Base-by-base conservation (phyloP, 2,113 vertebrate species). In the Paedocypris sp. region DNA sequence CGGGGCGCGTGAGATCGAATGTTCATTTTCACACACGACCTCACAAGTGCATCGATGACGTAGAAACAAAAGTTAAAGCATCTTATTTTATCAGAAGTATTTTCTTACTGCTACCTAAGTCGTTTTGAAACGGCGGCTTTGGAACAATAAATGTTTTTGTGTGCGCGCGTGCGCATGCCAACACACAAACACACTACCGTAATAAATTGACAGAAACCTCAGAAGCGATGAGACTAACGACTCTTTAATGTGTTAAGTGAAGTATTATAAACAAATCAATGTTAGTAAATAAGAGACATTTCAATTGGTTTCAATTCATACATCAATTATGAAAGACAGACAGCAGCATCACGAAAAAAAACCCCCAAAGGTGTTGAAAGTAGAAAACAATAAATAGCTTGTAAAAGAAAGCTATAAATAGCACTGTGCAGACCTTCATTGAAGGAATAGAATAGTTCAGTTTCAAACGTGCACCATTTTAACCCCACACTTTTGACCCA, bases 381-480 rank as follows among this genome's bases (percentile, higher is more conserved):
- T 72, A 77, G 70, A 74, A 70, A 67, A 67, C n/a, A 72, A 77
- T 77, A 77, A 77, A 77, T 77, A 75, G 59, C 77, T 82, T 86
- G 75, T 56, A 73, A 78, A 75, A 81, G 76, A 75, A 84, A 85
- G 82, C 82, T 85, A 80, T 83, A 83, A 75, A 82, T 82, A 71
- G 69, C 39, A 72, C 75, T 72, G 68, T 84, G 85, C 75, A 81
- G 67, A 84, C 85, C 85, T 87, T 87, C 84, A 87, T 69, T 87
- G 84, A 87, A 87, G 84, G 86, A 81, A 76, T 74, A 77, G 61
- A 60, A 76, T 67, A 67, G 70, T 61, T 50, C 49, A 52, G 57
- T 61, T 59, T 66, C 32, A 67, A 59, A 70, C 67, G 54, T 65
- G 64, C 66, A 67, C 67, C 15, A 72, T 68, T 62, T 58, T 38